Base-by-base conservation (phyloP, 2,113 vertebrate species). In the Mormoops blainvillei region DNA sequence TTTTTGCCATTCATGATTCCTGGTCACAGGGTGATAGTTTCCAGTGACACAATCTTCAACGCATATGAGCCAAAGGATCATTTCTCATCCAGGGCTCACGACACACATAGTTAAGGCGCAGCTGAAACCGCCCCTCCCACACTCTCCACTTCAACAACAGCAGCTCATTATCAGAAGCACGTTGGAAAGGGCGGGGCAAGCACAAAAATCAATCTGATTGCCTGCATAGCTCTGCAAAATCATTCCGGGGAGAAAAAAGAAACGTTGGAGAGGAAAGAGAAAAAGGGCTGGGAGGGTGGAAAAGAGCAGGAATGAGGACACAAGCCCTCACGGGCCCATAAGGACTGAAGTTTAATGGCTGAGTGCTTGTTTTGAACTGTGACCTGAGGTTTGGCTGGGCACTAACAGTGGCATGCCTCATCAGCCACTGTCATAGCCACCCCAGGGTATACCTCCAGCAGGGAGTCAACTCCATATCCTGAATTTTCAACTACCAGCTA, bases 321-420 rank as follows among this genome's bases (percentile, higher is more conserved):
- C 63, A 84, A 87, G 92, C 88, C 86, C 91, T 96, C 93, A 15
- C 68, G 71, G 97, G 87, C 73, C 96, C 94, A 63, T 76, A 70
- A 98, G 98, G 98, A 98, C 89, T 82, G 96, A 97, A 95, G 97
- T 98, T 98, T 98, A 98, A 98, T 96, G 97, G 97, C 97, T 96
- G 97, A 98, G 97, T 78, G 98, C 98, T 98, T 76, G 58, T 98
- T 98, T 97, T 98, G 98, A 98, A 98, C 98, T 97, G 98, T 98
- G 98, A 98, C 98, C 99, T 91, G 73, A 96, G 98, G 98, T 98
- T 98, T 98, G 98, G 97, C 98, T 98, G 98, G 98, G 98, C 98
- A 98, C 98, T 98, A 98, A 98, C 98, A 96, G 97, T 98, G 98
- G 98, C 98, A 98, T 97, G 98, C 96, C 98, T 99, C 98, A 98